Base-by-base conservation (phyloP, 2,113 vertebrate genomes). In the Oxyruncus cristatus region DNA sequence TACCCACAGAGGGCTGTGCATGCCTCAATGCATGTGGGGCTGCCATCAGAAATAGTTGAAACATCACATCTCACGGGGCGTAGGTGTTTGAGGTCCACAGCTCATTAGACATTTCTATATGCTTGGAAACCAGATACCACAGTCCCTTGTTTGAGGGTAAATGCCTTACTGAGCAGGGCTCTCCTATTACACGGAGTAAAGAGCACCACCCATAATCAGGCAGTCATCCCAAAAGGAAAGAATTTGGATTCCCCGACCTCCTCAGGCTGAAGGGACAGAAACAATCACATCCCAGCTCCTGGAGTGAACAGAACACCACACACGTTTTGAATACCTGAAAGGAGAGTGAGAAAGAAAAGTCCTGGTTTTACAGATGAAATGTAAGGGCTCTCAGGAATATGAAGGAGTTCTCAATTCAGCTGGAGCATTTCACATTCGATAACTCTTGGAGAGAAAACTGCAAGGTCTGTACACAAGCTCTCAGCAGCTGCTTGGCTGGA, bases 51-150 rank as follows among this genome's bases (percentile, higher is more conserved):
- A 68, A 28, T 0, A 9, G 19, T 42, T 72, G 67, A 58, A 83
- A 79, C 27, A 42, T 76, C 90, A 73, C 89, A 86, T 58, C 49
- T 94, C 1, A 0, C 39, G 55, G 66, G 71, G 42, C 0, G 1
- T 20, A 50, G 39, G 70, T 59, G 66, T 87, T 72, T 88, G 88
- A 92, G 85, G 93, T 95, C 70, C 55, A 71, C 71, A 95, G 85
- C 71, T 90, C 42, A 8, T 85, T 27, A 90, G 21, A 63, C 8
- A 16, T 75, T 75, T 88, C 66, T 92, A 39, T 52, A 42, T 61
- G 27, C 66, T 78, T 67, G 88, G 82, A 79, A 95, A 88, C 35
- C 68, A 81, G 63, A 66, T 35, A 14, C 46, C 0, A 0, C n/a
- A 8, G 27, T 20, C 13, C 50, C 67, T 67, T 7, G 2, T 77